These are phyloP conservation scores for Periophthalmus modestus DNA, from an alignment of 2,113 vertebrate genomes.

Conservation along the genomic window DNA sequence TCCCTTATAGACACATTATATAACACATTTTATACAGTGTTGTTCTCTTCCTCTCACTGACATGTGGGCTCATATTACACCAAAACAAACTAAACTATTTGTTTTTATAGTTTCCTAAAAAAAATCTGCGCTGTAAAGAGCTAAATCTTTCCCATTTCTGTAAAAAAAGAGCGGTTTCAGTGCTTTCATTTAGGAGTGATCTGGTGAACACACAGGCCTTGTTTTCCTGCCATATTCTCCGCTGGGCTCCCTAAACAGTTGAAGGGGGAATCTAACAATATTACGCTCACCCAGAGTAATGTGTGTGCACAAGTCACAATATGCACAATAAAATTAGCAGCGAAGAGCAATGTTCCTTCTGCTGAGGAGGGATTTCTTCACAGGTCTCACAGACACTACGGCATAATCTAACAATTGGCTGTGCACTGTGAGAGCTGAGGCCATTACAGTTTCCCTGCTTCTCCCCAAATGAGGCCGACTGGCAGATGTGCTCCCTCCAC, in stretches of 20 bases:
- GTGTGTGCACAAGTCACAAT: slow-evolving; percentile 20
- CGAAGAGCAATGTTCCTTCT: slow-evolving; percentile 28
- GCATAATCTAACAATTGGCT: slow-evolving; percentile 47
- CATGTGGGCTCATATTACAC: no score
- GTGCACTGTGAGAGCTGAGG: slow-evolving; percentile 26
- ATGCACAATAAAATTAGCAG: slow-evolving; percentile 17
- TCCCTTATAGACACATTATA: no score
- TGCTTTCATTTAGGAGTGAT: not conserved
- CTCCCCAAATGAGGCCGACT: slow-evolving; percentile 41
- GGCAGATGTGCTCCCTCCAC: slow-evolving; percentile 23
- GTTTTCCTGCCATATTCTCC: not conserved
- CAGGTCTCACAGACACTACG: slow-evolving; percentile 33
- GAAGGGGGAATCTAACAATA: slow-evolving; percentile 14
- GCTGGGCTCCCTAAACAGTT: slow-evolving; percentile 3
- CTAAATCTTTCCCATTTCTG: not conserved
- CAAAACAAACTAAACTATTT: no score
- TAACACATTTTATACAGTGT: no score
- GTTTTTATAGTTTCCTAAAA: no score
- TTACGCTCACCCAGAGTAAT: not conserved
- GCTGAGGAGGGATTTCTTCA: slow-evolving; percentile 43
- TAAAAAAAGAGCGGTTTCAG: not conserved
- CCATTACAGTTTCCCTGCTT: slow-evolving; percentile 38
- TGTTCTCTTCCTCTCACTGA: no score
- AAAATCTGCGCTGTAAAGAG: not conserved
- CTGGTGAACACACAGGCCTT: not conserved